phyloP scores from a whole-genome alignment of 2,113 vertebrate genomes.

The Tragelaphus strepsiceros region DNA sequence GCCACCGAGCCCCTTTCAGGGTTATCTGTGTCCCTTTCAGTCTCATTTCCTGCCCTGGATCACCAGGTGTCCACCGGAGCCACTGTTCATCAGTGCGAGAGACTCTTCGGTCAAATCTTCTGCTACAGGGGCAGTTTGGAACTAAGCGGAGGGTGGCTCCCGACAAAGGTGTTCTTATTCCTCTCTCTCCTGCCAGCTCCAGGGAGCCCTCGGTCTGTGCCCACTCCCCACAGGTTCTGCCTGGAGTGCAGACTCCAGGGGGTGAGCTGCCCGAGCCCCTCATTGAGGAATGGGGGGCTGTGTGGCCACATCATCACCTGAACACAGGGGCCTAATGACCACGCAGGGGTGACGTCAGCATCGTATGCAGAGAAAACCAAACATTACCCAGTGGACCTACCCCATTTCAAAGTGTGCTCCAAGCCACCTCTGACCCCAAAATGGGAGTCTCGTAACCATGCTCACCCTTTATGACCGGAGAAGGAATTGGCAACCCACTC shows the following conservation, averaged over 20 bases:
- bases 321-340: neutral
- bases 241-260: neutral
- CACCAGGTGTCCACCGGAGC: neutral
- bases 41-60: neutral
- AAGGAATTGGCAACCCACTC: neutral
- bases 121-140: neutral
- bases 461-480: neutral
- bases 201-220: rapidly evolving
- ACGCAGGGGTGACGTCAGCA: neutral
- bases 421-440: neutral
- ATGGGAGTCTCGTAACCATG: neutral
- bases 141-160: neutral
- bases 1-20: neutral
- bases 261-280: neutral
- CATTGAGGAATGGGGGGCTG: neutral
- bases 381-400: too few relatives aligned
- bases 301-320: neutral
- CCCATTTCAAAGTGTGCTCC: neutral
- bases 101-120: neutral
- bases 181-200: neutral
- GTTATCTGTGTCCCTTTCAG: neutral
- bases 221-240: neutral
- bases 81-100: neutral
- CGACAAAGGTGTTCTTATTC: neutral
- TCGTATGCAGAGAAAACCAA: neutral